A percentile compares a stretch with the other conserved stretches of the same genome.
Conservation (phyloP, 2,888 invertebrate species). For the Calephelis perditalis region DNA sequence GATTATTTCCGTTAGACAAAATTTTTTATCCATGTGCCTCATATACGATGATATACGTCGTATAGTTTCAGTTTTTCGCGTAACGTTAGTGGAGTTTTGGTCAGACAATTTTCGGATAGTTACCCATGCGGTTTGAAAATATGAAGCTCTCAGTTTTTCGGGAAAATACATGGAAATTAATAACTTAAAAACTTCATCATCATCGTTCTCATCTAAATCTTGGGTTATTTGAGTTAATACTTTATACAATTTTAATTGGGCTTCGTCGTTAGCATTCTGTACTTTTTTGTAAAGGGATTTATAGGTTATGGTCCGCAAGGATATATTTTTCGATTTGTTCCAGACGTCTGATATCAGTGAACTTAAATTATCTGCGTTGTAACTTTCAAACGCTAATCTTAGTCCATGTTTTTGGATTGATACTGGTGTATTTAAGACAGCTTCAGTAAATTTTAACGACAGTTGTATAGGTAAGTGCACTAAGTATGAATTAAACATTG, state of each 20-base stretch:
- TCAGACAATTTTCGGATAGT: constrained; percentile 38
- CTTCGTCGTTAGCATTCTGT: constrained; percentile 21
- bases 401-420: constrained; percentile 51
- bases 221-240: constrained; percentile 39
- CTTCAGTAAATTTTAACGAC: constrained; percentile 39
- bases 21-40: constrained; percentile 34
- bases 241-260: constrained; percentile 38
- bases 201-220: constrained; percentile 42
- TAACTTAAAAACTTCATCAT: constrained; percentile 38
- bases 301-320: constrained; percentile 42
- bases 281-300: constrained; percentile 39
- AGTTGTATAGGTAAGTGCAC: constrained; percentile 23
- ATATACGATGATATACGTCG: constrained; percentile 32
- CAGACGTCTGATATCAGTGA: constrained; percentile 38
- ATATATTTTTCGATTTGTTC: constrained; percentile 45
- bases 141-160: constrained; percentile 33
- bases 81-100: constrained; percentile 32
- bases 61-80: constrained; percentile 32
- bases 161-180: constrained; percentile 35
- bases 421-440: constrained; percentile 41
- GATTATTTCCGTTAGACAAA: constrained; percentile 34
- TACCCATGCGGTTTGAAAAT: constrained; percentile 39
- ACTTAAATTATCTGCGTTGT: constrained; percentile 37
- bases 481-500: constrained; percentile 43
- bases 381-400: constrained; percentile 46